These are phyloP conservation scores for Myiothlypis coronata DNA, from an alignment of 2,797 vertebrate genomes.

Conservation along the genomic window DNA sequence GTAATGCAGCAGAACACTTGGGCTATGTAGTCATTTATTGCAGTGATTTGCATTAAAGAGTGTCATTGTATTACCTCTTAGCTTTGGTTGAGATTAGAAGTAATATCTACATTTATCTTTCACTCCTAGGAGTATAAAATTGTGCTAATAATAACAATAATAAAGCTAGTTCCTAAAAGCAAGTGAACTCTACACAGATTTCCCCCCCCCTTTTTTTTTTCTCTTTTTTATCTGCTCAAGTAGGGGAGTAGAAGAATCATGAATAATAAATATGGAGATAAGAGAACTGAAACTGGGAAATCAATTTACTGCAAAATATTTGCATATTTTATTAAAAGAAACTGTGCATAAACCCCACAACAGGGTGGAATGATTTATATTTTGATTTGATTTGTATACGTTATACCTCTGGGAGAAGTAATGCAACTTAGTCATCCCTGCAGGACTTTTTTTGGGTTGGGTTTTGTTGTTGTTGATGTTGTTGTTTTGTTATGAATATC, in stretches of 20 bases:
- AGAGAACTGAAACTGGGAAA: conserved; percentile 82
- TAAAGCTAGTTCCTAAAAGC: conserved; percentile 67
- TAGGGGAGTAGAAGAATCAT: conserved; percentile 71
- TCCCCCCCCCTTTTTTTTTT: not conserved
- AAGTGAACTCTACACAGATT: conserved; percentile 37
- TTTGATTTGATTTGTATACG: conserved; percentile 79
- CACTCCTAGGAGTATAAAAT: conserved; percentile 58
- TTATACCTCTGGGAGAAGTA: conserved; percentile 68
- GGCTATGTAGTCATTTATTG: conserved; percentile 56
- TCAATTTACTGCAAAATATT: conserved; percentile 84
- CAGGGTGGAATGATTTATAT: conserved; percentile 74
- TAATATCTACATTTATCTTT: conserved; percentile 63
- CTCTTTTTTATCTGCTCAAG: conserved; percentile 48
- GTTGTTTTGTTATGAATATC: conserved; percentile 21
- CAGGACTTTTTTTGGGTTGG: conserved; percentile 28
- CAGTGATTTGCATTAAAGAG: conserved; percentile 56
- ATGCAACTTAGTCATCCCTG: conserved; percentile 60
- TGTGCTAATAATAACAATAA: conserved; percentile 66
- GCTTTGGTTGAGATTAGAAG: conserved; percentile 60
- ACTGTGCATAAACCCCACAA: conserved; percentile 75
- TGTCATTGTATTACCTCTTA: conserved; percentile 63
- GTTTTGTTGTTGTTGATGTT: conserved; percentile 48
- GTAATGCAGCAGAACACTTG: conserved; percentile 58
- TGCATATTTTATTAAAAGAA: conserved; percentile 87
- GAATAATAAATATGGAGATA: conserved; percentile 84